phyloP scores from a whole-genome alignment of 2,797 vertebrate species.

The Takifugu rubripes region DNA sequence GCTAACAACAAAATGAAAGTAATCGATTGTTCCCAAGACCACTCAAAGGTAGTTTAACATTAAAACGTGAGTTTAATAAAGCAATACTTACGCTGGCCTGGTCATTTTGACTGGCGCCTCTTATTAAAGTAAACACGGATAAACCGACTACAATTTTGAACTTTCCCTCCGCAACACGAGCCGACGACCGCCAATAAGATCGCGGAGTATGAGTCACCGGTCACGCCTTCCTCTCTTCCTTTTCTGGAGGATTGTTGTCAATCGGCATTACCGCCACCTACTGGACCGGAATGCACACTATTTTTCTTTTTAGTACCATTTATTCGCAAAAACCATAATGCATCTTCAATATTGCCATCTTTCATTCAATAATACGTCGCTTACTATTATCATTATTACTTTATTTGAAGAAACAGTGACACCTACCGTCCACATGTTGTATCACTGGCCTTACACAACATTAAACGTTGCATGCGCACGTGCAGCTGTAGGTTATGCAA shows the following conservation, averaged over 20 bases:
- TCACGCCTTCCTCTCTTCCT: not conserved
- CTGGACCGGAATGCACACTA: too few species aligned
- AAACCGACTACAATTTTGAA: conserved; percentile 53
- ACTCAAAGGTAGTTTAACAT: not conserved
- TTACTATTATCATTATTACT: not conserved
- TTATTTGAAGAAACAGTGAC: conserved; percentile 23
- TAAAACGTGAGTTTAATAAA: not conserved
- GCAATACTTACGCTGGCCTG: conserved; percentile 64
- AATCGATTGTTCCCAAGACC: not conserved
- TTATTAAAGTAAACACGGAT: conserved; percentile 1
- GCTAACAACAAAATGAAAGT: conserved; percentile 4
- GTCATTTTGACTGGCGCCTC: conserved; percentile 47
- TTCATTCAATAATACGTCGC: too few species aligned
- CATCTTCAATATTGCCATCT: not conserved
- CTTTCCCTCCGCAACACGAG: conserved; percentile 69
- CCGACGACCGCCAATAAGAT: conserved; percentile 40
- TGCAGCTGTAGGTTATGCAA: conserved; percentile 26
- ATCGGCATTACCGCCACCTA: not conserved
- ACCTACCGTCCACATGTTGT: conserved; percentile 19
- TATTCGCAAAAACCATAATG: not conserved
- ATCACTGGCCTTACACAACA: conserved; percentile 61
- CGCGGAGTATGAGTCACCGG: fast-evolving
- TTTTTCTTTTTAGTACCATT: too few species aligned
- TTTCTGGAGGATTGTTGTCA: not conserved
- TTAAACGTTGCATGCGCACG: conserved; percentile 24